Base-by-base conservation (phyloP, 2,797 vertebrate genomes). In the Takifugu ocellatus region DNA sequence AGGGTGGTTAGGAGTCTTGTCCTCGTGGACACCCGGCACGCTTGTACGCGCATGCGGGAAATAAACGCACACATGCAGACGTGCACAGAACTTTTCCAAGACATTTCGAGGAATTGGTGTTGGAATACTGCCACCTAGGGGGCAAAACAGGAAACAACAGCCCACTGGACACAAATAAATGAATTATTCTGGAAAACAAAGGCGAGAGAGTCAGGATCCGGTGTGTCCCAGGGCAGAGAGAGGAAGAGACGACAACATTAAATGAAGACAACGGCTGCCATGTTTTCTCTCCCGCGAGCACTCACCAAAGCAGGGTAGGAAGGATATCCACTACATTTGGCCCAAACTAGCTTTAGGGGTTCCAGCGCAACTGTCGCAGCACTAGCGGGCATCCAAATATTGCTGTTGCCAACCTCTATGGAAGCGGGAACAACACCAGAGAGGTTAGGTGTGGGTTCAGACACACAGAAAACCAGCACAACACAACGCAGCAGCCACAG, bases 231-330 rank as follows among this genome's bases (percentile, higher is more conserved):
- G 9, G n/a, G 42, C 64, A 24, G 27, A 66, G 52, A 70, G 24
- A 44, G 51, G 33, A 54, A 8, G 48, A 60, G 65, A 66, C 4
- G 6, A 68, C 25, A 54, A 50, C 74, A 50, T 17, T 14, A 36
- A 52, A 31, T 49, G 58, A 62, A 62, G 57, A 81, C 54, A 66
- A 46, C 53, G 55, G 66, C 21, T 66, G 61, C 51, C 83, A 79
- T 79, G 67, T 81, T 74, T 74, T 82, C 72, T 66, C 25, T 77
- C 73, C 75, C 75, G 68, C 78, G 75, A 71, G 77, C 77, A 94
- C 95, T 98, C 90, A 99, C 97, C 96, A 99, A 90, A 74, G 96
- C 97, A 56, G 97, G 97, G 84, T 98, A 99, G 59, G 97, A 99
- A 47, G 97, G 97, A 84, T 99, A 99, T 81, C 97, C 97, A 53